Percentiles rank a stretch among this genome's conserved stretches.
These are phyloP conservation scores for Chrysolina americana DNA, from an alignment of 2,888 invertebrate genomes.

Conservation along the genomic window DNA sequence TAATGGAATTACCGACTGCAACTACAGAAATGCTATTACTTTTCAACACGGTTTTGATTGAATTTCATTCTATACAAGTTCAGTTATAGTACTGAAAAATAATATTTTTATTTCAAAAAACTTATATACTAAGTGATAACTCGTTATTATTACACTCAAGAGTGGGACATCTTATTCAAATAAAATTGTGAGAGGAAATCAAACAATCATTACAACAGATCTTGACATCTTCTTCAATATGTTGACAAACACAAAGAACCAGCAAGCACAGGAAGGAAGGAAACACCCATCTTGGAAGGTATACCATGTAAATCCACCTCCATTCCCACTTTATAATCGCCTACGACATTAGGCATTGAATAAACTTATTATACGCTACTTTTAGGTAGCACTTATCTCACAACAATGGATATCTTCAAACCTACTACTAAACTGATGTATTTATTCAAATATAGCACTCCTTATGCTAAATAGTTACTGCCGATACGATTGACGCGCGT, in stretches of 20 bases:
- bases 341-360: constrained; percentile 54
- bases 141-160: background rate
- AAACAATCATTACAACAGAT: background rate
- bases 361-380: constrained; percentile 60
- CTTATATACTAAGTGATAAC: too few relatives aligned
- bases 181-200: constrained; percentile 1
- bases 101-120: too few relatives aligned
- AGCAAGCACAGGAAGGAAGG: constrained; percentile 15
- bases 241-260: background rate
- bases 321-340: constrained; percentile 33
- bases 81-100: too few relatives aligned
- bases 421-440: constrained; percentile 59
- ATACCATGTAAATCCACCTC: constrained; percentile 7
- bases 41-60: too few relatives aligned
- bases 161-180: background rate
- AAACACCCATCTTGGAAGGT: constrained; percentile 9
- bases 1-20: too few relatives aligned
- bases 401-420: constrained; percentile 62
- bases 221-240: background rate
- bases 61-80: too few relatives aligned
- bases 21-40: too few relatives aligned
- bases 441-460: constrained; percentile 62
- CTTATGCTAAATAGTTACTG: constrained; percentile 59
- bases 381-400: constrained; percentile 62
- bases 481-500: constrained; percentile 43